A percentile compares a stretch with the other conserved stretches of the same genome.
These are phyloP conservation scores for Glyphotaelius pellucidus DNA, from an alignment of 2,888 invertebrate genomes.

Conservation along the genomic window DNA sequence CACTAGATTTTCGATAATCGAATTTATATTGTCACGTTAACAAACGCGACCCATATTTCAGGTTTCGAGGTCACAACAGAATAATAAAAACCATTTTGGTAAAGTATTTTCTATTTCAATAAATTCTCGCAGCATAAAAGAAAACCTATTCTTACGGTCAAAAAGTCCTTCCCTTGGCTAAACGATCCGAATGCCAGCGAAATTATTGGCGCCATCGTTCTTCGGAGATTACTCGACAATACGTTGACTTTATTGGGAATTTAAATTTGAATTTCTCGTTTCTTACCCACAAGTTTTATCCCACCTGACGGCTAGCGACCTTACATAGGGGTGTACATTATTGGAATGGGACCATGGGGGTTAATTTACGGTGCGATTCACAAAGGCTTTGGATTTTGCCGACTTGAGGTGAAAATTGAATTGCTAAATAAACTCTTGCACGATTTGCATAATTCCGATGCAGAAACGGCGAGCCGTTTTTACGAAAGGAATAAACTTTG, in stretches of 20 bases:
- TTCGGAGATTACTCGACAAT: conserved; percentile 17
- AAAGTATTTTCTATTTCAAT: conserved; percentile 1
- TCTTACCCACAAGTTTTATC: conserved; percentile 25
- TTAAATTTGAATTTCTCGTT: conserved; percentile 55
- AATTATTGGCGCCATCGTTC: conserved; percentile 7
- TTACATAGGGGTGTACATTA: conserved; percentile 46
- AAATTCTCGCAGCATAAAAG: conserved; percentile 20
- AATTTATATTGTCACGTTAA: background rate
- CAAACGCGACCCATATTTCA: background rate
- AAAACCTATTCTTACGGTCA: background rate
- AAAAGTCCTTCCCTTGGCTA: conserved; percentile 12
- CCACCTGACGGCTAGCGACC: conserved; percentile 29
- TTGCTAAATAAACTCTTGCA: conserved; percentile 39
- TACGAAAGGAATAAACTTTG: background rate
- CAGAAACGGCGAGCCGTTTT: background rate
- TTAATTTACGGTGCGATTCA: conserved; percentile 39
- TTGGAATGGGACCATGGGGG: conserved; percentile 53
- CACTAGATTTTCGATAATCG: background rate
- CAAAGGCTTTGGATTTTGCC: conserved; percentile 42
- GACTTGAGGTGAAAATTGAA: conserved; percentile 49
- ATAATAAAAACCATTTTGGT: background rate
- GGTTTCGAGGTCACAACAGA: background rate
- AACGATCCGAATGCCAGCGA: background rate
- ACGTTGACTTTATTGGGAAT: conserved; percentile 46
- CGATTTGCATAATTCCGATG: conserved; percentile 19